phyloP scores from a whole-genome alignment of 2,113 vertebrate genomes.

The Odontophorus gujanensis region DNA sequence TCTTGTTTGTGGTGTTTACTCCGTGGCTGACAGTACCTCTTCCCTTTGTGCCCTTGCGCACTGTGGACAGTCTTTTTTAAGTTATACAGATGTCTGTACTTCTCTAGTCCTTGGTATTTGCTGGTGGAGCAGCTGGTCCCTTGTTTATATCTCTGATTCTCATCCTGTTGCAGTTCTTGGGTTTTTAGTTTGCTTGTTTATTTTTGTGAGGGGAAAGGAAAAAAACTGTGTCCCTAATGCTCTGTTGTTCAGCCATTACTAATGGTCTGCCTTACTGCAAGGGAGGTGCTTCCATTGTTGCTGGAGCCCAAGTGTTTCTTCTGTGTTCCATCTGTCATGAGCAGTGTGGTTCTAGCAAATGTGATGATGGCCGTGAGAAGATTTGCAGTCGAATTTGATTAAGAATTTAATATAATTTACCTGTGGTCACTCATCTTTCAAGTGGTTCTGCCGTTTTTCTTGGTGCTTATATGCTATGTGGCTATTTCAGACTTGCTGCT shows the following conservation, averaged over 20 bases:
- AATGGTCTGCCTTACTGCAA: background rate
- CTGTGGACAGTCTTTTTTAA: slow-evolving; percentile 49
- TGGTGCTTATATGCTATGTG: background rate
- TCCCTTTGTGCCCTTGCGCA: background rate
- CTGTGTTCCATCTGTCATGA: background rate
- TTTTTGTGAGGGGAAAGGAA: background rate
- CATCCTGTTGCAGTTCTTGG: background rate
- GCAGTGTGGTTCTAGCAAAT: background rate
- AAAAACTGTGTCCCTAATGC: background rate
- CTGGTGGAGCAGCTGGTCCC: slow-evolving; percentile 45
- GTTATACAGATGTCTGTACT: slow-evolving; percentile 55
- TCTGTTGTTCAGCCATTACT: background rate
- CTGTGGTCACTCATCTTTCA: background rate
- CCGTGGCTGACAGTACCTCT: background rate
- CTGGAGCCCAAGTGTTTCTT: background rate
- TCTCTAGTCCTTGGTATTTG: slow-evolving; percentile 5
- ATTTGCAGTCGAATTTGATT: background rate
- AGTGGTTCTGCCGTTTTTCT: background rate
- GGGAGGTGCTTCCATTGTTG: background rate
- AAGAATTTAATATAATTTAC: background rate
- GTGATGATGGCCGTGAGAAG: background rate
- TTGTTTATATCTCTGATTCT: slow-evolving; percentile 32
- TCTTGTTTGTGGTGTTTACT: background rate
- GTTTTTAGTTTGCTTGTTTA: background rate
- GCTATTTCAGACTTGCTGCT: background rate